Conservation (phyloP, 2,797 vertebrate genomes). For the Mormyrus proboscirostris region DNA sequence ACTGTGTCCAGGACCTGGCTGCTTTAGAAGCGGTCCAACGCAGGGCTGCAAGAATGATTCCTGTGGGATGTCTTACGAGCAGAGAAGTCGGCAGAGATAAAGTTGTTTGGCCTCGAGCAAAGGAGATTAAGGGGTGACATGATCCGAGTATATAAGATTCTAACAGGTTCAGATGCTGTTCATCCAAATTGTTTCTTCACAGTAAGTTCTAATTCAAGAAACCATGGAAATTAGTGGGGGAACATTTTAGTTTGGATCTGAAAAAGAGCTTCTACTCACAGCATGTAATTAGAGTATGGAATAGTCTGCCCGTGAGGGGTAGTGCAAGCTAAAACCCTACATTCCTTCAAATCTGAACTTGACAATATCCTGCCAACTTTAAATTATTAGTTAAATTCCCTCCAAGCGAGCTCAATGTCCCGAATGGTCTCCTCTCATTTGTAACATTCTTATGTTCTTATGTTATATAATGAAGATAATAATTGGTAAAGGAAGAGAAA, state of each 20-base stretch:
- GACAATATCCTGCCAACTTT: background rate
- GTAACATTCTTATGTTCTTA: background rate
- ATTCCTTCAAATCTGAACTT: background rate
- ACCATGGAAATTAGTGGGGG: background rate
- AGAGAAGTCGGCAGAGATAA: background rate
- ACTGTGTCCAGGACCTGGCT: background rate
- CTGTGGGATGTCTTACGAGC: background rate
- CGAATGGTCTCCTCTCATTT: background rate
- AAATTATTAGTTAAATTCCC: background rate
- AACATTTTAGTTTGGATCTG: background rate
- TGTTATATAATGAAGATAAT: background rate
- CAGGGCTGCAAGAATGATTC: background rate
- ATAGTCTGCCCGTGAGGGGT: background rate
- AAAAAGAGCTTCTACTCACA: background rate
- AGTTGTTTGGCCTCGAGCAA: background rate
- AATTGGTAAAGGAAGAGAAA: background rate
- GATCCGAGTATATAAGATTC: background rate
- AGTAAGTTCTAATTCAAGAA: background rate
- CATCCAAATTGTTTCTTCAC: background rate
- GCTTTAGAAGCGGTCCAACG: background rate
- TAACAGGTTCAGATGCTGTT: background rate
- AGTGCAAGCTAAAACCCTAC: background rate
- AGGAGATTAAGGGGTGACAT: background rate
- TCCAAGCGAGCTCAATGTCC: background rate
- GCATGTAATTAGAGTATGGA: background rate